These are phyloP conservation scores for Lamproptera curius DNA, from an alignment of 2,888 invertebrate species.

Conservation along the genomic window DNA sequence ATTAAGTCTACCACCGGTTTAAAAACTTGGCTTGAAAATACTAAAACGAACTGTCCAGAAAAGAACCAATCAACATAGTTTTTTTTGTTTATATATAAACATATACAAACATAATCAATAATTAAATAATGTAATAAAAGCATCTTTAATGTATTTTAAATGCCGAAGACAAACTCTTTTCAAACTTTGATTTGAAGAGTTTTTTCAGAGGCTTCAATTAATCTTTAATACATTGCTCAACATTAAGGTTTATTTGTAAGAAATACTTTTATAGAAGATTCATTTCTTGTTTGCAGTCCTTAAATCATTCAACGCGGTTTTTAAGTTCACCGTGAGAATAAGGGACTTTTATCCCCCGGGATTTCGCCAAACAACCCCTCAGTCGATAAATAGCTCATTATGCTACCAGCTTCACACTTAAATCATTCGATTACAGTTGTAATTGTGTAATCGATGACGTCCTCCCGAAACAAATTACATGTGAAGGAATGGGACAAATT, in stretches of 20 bases:
- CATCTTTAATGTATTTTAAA: not conserved
- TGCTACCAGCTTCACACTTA: constrained; percentile 33
- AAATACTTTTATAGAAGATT: not conserved
- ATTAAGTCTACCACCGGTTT: too few relatives aligned
- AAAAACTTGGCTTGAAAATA: too few relatives aligned
- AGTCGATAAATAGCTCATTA: constrained; percentile 25
- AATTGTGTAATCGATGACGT: constrained; percentile 24
- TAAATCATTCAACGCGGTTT: constrained; percentile 20
- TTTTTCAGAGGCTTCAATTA: too few relatives aligned
- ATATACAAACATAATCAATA: not conserved
- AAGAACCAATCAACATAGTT: too few relatives aligned
- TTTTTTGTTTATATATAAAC: too few relatives aligned
- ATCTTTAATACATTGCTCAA: not conserved
- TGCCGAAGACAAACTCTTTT: not conserved
- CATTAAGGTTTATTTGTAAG: not conserved
- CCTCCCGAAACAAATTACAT: not conserved
- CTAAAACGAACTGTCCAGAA: too few relatives aligned
- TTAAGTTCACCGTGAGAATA: constrained; percentile 39
- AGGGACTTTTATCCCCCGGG: constrained; percentile 36
- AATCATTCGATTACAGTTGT: constrained; percentile 36
- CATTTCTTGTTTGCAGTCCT: constrained; percentile 7
- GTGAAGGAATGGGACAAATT: too few relatives aligned
- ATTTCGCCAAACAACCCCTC: constrained; percentile 24
- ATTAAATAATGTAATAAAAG: not conserved
- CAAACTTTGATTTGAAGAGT: not conserved